Evolutionary conservation across 2,888 invertebrate species (phyloP), one percentile per base, ranked within the genome.

Genomic region (Nephrocerus scutellatus): DNA sequence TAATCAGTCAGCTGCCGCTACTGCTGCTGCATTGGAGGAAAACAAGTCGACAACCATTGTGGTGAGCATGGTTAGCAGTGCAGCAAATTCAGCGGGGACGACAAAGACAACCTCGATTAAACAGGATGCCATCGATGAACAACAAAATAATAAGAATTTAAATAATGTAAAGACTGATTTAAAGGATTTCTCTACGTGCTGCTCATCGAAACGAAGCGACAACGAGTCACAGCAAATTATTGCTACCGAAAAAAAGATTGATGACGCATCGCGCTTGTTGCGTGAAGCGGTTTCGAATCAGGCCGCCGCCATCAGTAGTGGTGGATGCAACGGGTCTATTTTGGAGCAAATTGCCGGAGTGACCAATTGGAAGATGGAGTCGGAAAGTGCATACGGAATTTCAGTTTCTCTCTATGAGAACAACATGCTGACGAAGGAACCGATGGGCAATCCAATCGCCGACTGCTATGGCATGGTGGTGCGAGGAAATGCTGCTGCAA

Each of bases 401-500:
- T 65, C 69, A 2, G 81, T 84, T 39, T 86, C 87, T 0, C 70
- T 90, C 30, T 90, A 90, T 61, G 90, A 90, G 59, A 77, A 77
- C 53, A 85, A 89, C 68, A 86, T 87, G 50, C 71, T 84, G 30
- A 85, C 82, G 38, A 78, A 80, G 48, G 68, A 72, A 42, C 70
- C 72, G 49, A 75, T 78, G 70, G 88, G 88, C 2, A 83, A 83
- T 63, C 90, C 90, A 2, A 84, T 90, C 47, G 90, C 90, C 12
- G 90, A 90, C 69, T 84, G 87, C 53, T 90, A 84, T 69, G 89
- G 83, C 2, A 71, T 90, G 43, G 80, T 79, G 23, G 75, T 77
- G 5, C 70, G 79, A 33, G 72, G 73, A n/a, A 83, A 88, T 69
- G 82, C 79, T 44, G 81, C 83, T 12, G 74, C 88, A 40, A 71